Percentiles rank a stretch among this genome's conserved stretches.
These are phyloP conservation scores for Onchidella celtica DNA, from an alignment of 2,888 invertebrate genomes.

Conservation along the genomic window DNA sequence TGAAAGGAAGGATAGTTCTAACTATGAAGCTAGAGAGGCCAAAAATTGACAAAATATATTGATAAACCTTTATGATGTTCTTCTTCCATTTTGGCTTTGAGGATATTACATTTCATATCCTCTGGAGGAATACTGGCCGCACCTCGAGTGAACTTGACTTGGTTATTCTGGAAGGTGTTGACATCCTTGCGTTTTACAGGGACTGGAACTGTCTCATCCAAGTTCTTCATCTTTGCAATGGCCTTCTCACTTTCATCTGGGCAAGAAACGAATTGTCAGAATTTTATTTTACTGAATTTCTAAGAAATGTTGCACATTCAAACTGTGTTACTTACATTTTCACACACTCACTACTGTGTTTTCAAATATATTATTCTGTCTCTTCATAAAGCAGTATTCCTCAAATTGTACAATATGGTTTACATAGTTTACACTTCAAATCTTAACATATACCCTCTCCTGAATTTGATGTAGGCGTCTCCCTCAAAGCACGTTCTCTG, in stretches of 20 bases:
- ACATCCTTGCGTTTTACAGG: conserved; percentile 73
- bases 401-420: too few relatives aligned
- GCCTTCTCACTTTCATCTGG: conserved; percentile 78
- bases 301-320: background rate
- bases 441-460: too few relatives aligned
- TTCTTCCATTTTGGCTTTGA: conserved; percentile 90
- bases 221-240: conserved; percentile 78
- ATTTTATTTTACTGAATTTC: background rate
- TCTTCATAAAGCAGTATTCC: too few relatives aligned
- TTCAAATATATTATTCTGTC: too few relatives aligned
- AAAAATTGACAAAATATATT: background rate
- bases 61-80: conserved; percentile 81
- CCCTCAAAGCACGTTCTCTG: too few relatives aligned
- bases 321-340: too few relatives aligned
- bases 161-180: conserved; percentile 81
- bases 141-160: conserved; percentile 78
- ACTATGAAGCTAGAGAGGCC: too few relatives aligned
- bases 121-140: conserved; percentile 89
- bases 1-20: too few relatives aligned
- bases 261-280: background rate
- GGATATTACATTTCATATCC: conserved; percentile 95
- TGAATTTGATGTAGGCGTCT: too few relatives aligned
- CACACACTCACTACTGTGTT: too few relatives aligned
- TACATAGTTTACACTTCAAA: too few relatives aligned
- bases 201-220: conserved; percentile 71